A percentile compares a stretch with the other conserved stretches of the same genome.
These are phyloP conservation scores for Luscinia luscinia DNA, from an alignment of 2,797 vertebrate species.

Conservation along the genomic window DNA sequence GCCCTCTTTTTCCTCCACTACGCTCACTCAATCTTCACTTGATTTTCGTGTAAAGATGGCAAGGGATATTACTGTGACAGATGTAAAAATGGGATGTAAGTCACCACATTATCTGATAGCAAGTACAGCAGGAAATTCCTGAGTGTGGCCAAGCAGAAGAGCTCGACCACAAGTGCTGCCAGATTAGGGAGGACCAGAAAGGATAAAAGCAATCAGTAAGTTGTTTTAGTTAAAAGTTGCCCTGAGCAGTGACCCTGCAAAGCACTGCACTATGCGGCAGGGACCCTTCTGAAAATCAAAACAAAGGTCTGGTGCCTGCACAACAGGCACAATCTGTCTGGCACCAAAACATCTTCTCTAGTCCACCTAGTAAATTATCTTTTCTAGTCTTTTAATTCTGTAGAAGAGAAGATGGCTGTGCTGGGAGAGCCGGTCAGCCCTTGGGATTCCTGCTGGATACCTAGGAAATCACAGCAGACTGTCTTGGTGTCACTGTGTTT, in stretches of 20 bases:
- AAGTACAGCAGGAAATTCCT: neutral
- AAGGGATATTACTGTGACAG: neutral
- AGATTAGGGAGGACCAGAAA: neutral
- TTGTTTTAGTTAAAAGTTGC: neutral
- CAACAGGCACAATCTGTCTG: neutral
- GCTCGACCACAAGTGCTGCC: neutral
- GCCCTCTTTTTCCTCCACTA: neutral
- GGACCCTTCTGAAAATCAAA: neutral
- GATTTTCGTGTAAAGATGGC: neutral
- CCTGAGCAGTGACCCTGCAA: neutral
- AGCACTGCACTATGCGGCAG: neutral
- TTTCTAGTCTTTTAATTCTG: neutral
- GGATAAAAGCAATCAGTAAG: neutral
- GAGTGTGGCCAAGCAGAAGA: neutral
- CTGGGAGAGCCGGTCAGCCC: neutral
- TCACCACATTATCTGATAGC: neutral
- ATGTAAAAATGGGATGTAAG: neutral
- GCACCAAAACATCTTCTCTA: neutral
- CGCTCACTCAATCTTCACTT: neutral
- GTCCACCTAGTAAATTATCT: neutral
- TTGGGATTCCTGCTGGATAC: neutral
- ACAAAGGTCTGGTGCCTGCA: neutral
- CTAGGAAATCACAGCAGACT: neutral
- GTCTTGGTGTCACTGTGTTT: neutral
- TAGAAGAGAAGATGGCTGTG: neutral